phyloP scores from a whole-genome alignment of 1,140 invertebrate genomes.

The Aphaenogaster floridana region DNA sequence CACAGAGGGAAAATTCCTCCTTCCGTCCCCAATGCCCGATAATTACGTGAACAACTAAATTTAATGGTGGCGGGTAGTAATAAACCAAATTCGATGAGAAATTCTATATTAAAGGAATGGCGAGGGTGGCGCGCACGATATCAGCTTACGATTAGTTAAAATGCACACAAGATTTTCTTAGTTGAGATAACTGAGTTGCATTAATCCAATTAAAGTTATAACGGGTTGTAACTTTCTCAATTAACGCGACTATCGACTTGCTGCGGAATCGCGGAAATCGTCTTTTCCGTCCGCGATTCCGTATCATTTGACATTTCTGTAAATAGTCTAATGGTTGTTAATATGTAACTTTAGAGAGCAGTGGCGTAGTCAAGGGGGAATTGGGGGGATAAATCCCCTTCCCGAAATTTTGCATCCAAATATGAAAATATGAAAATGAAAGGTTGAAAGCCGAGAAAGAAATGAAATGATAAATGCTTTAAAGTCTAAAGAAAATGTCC shows the following conservation, averaged over 20 bases:
- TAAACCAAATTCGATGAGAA: conserved; percentile 30
- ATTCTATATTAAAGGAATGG: background rate
- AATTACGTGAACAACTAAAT: conserved; percentile 14
- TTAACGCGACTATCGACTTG: conserved; percentile 22
- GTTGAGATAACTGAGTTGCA: background rate
- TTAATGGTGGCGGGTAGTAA: background rate
- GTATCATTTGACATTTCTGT: background rate
- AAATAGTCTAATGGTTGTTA: background rate
- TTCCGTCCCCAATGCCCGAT: background rate
- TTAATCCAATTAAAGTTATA: conserved; percentile 33
- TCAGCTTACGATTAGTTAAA: background rate
- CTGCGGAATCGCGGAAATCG: background rate
- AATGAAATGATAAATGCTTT: too few species aligned
- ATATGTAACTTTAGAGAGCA: background rate
- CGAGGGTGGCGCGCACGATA: background rate
- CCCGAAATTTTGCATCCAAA: too few species aligned
- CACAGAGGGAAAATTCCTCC: background rate
- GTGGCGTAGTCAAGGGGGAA: too few species aligned
- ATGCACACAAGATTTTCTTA: background rate
- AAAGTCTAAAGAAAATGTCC: too few species aligned
- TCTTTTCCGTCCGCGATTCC: background rate
- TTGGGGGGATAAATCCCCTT: too few species aligned
- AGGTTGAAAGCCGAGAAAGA: too few species aligned
- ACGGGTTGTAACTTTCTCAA: conserved; percentile 27
- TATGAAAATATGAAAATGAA: too few species aligned